Evolutionary conservation across 2,797 vertebrate genomes (phyloP).

Genomic region (Remorina albescens): DNA sequence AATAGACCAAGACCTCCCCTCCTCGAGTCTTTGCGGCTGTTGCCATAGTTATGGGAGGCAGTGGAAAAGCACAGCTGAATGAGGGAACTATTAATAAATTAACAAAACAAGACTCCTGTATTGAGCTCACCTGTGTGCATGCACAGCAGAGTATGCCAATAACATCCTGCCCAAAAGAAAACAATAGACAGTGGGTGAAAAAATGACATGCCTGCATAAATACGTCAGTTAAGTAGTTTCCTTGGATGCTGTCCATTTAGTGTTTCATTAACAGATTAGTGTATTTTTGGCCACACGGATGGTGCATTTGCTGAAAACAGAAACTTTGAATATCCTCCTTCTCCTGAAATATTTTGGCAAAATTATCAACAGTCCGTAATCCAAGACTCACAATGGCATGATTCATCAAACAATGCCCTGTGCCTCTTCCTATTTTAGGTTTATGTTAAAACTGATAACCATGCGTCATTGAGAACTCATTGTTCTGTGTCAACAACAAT

Average conservation of each 20-base stretch:
- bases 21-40: slow-evolving; percentile 53
- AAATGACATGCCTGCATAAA: slow-evolving; percentile 56
- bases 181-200: slow-evolving; percentile 45
- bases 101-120: slow-evolving; percentile 58
- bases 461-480: slow-evolving; percentile 27
- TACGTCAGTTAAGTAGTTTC: slow-evolving; percentile 39
- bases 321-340: slow-evolving; percentile 45
- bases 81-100: slow-evolving; percentile 75
- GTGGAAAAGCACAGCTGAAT: slow-evolving; percentile 77
- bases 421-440: slow-evolving; percentile 48
- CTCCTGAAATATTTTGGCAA: slow-evolving; percentile 50
- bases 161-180: slow-evolving; percentile 62
- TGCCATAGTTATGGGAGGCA: slow-evolving; percentile 81
- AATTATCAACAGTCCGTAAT: slow-evolving; percentile 60
- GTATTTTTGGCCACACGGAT: slow-evolving; percentile 54
- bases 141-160: slow-evolving; percentile 50
- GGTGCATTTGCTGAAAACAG: slow-evolving; percentile 41
- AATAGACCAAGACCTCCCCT: slow-evolving; percentile 59
- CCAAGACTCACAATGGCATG: slow-evolving; percentile 54
- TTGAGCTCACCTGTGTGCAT: slow-evolving; percentile 37
- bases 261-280: slow-evolving; percentile 63
- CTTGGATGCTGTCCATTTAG: slow-evolving; percentile 61
- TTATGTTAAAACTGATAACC: slow-evolving; percentile 61
- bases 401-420: slow-evolving; percentile 50
- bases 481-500: slow-evolving; percentile 54